Base-by-base conservation (phyloP, 2,797 vertebrate genomes). In the Platyrinchus mystaceus region DNA sequence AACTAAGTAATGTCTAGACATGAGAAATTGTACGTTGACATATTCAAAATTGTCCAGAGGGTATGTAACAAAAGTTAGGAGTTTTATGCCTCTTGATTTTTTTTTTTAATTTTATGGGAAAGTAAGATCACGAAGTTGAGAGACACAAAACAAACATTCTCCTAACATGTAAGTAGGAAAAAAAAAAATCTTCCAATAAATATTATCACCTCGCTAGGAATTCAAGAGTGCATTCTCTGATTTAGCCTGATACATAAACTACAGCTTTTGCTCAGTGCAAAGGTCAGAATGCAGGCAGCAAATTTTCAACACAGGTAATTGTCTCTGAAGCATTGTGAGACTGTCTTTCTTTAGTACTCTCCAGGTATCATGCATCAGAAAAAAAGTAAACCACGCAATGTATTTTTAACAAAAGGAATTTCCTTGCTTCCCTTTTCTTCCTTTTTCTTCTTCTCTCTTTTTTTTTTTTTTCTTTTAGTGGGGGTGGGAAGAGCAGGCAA, bases 1-100 rank as follows among this genome's bases (percentile, higher is more conserved):
- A 91, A 49, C 39, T 64, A 76, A 92, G 84, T 94, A 91, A 44
- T 83, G 69, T 94, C 82, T 94, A 91, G 89, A 91, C 82, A 34
- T 34, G 64, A 87, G 62, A 89, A 90, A 73, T 14, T 84, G 46
- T 64, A 68, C 47, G 37, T 77, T 2, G 1, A 94, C 68, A 55
- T 87, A 37, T 79, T 95, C 84, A 79, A 87, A 95, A 87, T 24
- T 60, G 13, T 76, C 74, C 49, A 73, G 30, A 88, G 73, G 52
- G 46, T 83, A 86, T 70, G 23, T 44, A 92, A 85, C 36, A 36
- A 87, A 63, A 79, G 23, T 84, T 83, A 37, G 55, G 44, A 64
- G 47, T 50, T 87, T 93, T 91, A 74, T 70, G 19, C 5, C 10
- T 24, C 32, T 80, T 93, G 47, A 70, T 60, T 39, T 50, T 47